Evolutionary conservation across 2,113 vertebrate genomes (phyloP), one percentile per base, ranked within the genome.

Genomic region (Siniperca chuatsi): DNA sequence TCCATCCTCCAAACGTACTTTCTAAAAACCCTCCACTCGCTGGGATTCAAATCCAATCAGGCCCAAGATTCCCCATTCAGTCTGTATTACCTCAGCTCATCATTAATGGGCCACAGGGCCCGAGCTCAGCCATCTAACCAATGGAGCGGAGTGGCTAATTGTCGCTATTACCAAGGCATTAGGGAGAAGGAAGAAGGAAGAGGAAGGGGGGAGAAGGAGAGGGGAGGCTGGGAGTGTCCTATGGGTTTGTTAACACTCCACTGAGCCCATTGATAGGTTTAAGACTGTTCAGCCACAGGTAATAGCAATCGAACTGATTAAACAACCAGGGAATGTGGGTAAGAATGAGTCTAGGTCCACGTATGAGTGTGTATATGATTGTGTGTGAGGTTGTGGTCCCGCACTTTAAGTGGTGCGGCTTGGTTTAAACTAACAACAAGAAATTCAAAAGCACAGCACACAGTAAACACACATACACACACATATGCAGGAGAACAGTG

Each of bases 131-230:
- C 78, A 81, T 89, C 66, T 42, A 80, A 35, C 73, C 86, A 83
- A 46, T 33, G 52, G 74, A 84, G 79, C 78, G 10, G 12, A 71
- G 79, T 69, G 84, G 85, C 89, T 93, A 93, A 94, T 92, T 87
- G 90, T 87, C 6, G 52, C 85, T 72, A 79, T 93, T 93, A 89
- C 88, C 46, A 21, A 80, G 46, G 70, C 72, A 89, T 90, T 87
- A 85, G 68, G 55, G 61, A 57, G 58, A 46, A 65, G 65, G 64
- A 46, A 12, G 18, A 23, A 40, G 37, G n/a, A 66, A 37, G 46
- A 18, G 65, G 57, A 23, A n/a, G 23, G 6, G 16, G 74, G 50
- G 58, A 18, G 12, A 29, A 29, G 29, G 29, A 29, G 21, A 16
- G 33, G 33, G 54, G 46, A 40, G 64, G 21, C n/a, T 12, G 18